phyloP scores from a whole-genome alignment of 2,888 invertebrate genomes.

The Metallyticus violacea region DNA sequence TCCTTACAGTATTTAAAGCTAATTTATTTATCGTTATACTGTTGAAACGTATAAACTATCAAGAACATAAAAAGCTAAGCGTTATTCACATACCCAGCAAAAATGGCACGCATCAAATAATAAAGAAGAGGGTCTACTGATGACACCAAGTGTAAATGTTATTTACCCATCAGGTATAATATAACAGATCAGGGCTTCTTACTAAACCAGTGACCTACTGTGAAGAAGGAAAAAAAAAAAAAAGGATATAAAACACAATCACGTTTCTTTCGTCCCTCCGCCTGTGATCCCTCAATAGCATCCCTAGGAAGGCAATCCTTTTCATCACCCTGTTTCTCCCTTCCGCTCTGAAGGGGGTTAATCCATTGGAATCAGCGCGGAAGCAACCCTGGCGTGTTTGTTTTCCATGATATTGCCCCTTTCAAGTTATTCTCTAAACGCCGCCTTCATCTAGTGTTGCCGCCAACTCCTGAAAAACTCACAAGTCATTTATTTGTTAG shows the following conservation, averaged over 20 bases:
- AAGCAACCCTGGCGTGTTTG: conserved; percentile 23
- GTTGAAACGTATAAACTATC: too few species aligned
- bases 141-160: not conserved
- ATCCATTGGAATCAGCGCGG: conserved; percentile 27
- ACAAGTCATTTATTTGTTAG: not conserved
- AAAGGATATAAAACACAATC: not conserved
- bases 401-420: conserved; percentile 29
- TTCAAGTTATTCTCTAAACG: not conserved
- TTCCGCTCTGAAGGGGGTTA: conserved; percentile 13
- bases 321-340: not conserved
- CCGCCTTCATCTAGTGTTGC: not conserved
- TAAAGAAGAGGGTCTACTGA: not conserved
- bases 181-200: not conserved
- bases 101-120: too few species aligned
- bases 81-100: too few species aligned
- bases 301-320: not conserved
- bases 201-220: not conserved
- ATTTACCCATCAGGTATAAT: not conserved
- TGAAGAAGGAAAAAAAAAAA: not conserved
- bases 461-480: not conserved
- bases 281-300: not conserved
- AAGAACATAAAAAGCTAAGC: too few species aligned
- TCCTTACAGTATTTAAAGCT: too few species aligned
- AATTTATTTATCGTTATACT: too few species aligned
- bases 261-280: not conserved